These are phyloP conservation scores for Sisor rabdophorus DNA, from an alignment of 2,113 vertebrate genomes.

Conservation along the genomic window DNA sequence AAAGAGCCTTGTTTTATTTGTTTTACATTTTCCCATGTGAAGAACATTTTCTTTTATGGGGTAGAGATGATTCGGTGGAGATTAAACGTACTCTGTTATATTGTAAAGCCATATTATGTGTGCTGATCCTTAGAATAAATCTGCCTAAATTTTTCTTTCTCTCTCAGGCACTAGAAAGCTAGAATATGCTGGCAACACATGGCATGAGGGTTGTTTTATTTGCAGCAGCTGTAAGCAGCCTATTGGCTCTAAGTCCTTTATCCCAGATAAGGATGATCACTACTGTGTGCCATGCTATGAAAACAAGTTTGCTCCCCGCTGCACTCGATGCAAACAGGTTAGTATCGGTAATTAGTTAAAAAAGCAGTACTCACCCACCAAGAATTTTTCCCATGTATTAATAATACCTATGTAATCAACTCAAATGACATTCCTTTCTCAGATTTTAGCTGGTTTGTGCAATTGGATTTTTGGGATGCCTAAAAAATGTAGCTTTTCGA, in stretches of 20 bases:
- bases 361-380: background rate
- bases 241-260: constrained; percentile 94
- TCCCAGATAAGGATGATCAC: constrained; percentile 93
- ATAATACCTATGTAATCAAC: constrained; percentile 6
- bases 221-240: constrained; percentile 96
- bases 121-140: background rate
- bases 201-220: constrained; percentile 94
- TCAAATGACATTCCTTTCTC: constrained; percentile 17
- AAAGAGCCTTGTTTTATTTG: background rate
- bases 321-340: constrained; percentile 96
- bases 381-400: constrained; percentile 8
- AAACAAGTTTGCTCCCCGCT: constrained; percentile 95
- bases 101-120: background rate
- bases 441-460: background rate
- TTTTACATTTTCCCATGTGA: background rate
- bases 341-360: background rate
- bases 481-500: background rate
- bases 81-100: background rate
- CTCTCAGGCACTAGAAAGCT: constrained; percentile 87
- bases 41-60: background rate
- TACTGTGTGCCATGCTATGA: constrained; percentile 97
- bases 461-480: background rate
- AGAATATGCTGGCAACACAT: constrained; percentile 91
- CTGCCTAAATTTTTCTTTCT: constrained; percentile 11
- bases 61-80: background rate